Conservation (phyloP, 2,113 vertebrate genomes). For the Ancistrus triradiatus region DNA sequence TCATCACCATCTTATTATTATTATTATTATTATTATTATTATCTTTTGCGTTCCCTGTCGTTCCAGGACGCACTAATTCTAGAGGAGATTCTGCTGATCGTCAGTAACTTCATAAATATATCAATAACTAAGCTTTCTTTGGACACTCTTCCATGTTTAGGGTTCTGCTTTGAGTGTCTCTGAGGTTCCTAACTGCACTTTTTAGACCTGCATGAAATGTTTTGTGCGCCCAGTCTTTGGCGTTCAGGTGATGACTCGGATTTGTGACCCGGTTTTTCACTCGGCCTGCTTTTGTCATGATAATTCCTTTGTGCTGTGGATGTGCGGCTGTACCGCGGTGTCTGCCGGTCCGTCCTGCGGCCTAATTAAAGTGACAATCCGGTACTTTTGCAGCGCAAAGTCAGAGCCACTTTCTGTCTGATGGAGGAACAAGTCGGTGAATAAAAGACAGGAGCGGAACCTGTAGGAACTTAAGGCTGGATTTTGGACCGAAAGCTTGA, state of each 20-base stretch:
- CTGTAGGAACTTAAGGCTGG: background rate
- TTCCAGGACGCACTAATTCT: too few relatives aligned
- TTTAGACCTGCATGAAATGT: slow-evolving; percentile 6
- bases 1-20: background rate
- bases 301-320: slow-evolving; percentile 60
- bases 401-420: slow-evolving; percentile 23
- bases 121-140: too few relatives aligned
- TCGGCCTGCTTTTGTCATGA: slow-evolving; percentile 68
- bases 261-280: slow-evolving; percentile 44
- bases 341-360: slow-evolving; percentile 35
- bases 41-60: too few relatives aligned
- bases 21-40: slow-evolving; percentile 1
- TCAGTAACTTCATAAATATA: too few relatives aligned
- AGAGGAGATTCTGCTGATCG: too few relatives aligned
- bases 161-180: too few relatives aligned
- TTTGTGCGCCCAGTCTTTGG: slow-evolving; percentile 1
- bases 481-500: too few relatives aligned
- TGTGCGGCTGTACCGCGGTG: slow-evolving; percentile 24
- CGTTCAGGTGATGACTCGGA: slow-evolving; percentile 9
- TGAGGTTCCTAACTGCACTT: background rate
- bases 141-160: too few relatives aligned
- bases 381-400: slow-evolving; percentile 31
- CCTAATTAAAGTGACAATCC: slow-evolving; percentile 39
- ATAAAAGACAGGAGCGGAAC: background rate
- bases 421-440: background rate